phyloP scores from a whole-genome alignment of 2,113 vertebrate genomes.

The Entelurus aequoreus region DNA sequence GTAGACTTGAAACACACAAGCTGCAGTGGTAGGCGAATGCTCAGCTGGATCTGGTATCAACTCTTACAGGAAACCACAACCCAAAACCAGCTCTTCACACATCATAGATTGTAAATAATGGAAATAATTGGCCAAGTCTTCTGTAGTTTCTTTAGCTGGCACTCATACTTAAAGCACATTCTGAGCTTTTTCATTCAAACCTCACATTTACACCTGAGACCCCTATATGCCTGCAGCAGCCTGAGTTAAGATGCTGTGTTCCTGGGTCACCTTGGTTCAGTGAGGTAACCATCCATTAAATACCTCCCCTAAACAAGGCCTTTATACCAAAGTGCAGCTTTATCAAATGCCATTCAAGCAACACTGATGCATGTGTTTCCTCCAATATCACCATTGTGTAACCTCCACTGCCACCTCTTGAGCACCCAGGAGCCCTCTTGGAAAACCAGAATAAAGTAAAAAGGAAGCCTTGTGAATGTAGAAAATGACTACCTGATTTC shows the following conservation, averaged over 20 bases:
- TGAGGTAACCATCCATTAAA: slow-evolving; percentile 23
- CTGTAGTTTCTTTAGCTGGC: no score
- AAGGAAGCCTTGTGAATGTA: no score
- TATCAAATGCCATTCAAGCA: neutral
- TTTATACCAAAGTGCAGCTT: neutral
- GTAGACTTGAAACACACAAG: slow-evolving; percentile 15
- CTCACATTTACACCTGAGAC: neutral
- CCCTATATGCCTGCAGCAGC: slow-evolving; percentile 1
- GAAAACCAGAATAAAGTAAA: no score
- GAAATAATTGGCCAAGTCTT: no score
- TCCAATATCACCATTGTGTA: no score
- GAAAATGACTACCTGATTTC: no score
- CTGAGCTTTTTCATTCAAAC: neutral
- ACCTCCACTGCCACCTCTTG: no score
- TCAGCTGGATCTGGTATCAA: slow-evolving; percentile 38
- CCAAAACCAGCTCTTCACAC: slow-evolving; percentile 22
- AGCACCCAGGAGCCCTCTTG: no score
- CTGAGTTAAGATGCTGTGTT: neutral
- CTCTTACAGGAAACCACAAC: slow-evolving; percentile 15
- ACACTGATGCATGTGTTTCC: no score
- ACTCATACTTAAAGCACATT: neutral
- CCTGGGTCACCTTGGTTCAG: slow-evolving; percentile 9
- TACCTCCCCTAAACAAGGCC: neutral
- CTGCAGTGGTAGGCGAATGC: neutral
- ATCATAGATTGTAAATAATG: no score